These are phyloP conservation scores for Drosophila acutilabella DNA, from an alignment of 2,888 invertebrate genomes.

Conservation along the genomic window DNA sequence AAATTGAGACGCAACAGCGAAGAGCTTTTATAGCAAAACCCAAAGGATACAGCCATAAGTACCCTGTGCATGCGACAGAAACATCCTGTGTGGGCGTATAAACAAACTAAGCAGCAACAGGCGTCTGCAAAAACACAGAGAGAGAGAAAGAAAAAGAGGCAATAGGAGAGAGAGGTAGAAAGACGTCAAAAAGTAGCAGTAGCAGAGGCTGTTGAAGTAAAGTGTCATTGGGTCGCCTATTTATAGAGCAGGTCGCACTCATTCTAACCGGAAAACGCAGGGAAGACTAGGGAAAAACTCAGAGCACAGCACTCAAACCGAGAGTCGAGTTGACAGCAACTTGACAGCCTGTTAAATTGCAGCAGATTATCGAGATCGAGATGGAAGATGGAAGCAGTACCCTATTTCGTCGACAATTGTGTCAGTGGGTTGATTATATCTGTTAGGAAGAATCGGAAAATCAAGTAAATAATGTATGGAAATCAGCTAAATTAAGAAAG, in stretches of 20 bases:
- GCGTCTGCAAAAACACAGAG: conserved; percentile 24
- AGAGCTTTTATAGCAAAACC: conserved; percentile 54
- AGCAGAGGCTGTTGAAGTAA: conserved; percentile 7
- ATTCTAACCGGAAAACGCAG: conserved; percentile 19
- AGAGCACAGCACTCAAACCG: conserved; percentile 1
- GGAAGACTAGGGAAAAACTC: background rate
- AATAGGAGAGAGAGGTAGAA: background rate
- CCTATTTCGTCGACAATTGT: conserved; percentile 44
- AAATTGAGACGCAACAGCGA: conserved; percentile 43
- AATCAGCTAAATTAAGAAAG: background rate
- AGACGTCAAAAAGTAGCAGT: conserved; percentile 12
- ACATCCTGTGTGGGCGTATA: conserved; percentile 28
- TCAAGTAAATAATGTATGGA: too few relatives aligned
- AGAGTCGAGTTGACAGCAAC: conserved; percentile 11
- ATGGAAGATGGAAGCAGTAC: conserved; percentile 23
- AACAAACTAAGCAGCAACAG: conserved; percentile 52
- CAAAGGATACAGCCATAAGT: conserved; percentile 40
- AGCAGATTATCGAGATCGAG: conserved; percentile 48
- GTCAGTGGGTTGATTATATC: conserved; percentile 48
- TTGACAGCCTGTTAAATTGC: conserved; percentile 51
- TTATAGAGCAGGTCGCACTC: conserved; percentile 32
- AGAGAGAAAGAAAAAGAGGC: background rate
- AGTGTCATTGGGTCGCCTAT: conserved; percentile 42
- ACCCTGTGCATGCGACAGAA: conserved; percentile 32
- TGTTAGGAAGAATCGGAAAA: background rate